Evolutionary conservation across 2,113 vertebrate species (phyloP).

Genomic region (Eptesicus fuscus): DNA sequence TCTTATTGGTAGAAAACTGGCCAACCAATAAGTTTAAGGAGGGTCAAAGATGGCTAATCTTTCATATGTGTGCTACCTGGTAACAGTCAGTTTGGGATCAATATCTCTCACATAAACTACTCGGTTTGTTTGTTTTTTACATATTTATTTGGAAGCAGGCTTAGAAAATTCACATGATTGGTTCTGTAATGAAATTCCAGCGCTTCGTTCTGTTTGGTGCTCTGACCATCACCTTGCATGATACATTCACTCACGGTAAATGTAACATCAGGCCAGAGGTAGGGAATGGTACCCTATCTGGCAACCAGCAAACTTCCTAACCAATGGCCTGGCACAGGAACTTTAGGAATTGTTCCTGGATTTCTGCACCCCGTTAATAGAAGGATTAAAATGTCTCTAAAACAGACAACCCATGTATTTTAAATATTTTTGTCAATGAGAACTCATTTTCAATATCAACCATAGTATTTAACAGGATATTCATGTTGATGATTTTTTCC

Average conservation of each 20-base stretch:
- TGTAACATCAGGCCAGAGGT: background rate
- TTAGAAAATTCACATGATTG: background rate
- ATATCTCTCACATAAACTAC: background rate
- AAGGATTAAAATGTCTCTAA: background rate
- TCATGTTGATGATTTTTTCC: background rate
- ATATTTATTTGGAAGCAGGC: background rate
- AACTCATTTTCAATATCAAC: background rate
- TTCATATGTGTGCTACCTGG: background rate
- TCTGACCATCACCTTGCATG: background rate
- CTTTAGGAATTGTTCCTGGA: background rate
- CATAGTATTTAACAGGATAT: background rate
- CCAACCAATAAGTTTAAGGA: background rate
- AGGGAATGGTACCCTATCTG: background rate
- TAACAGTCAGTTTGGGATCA: background rate
- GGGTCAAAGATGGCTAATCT: background rate
- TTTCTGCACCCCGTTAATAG: background rate
- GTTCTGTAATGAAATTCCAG: background rate
- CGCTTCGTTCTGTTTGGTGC: background rate
- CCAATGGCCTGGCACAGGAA: background rate
- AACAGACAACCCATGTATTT: background rate
- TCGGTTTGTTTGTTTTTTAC: background rate
- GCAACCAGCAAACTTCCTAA: background rate
- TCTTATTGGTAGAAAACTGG: background rate
- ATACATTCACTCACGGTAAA: background rate
- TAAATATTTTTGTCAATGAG: background rate